These are phyloP conservation scores for Hypsopygia costalis DNA, from an alignment of 2,888 invertebrate genomes.

Conservation along the genomic window DNA sequence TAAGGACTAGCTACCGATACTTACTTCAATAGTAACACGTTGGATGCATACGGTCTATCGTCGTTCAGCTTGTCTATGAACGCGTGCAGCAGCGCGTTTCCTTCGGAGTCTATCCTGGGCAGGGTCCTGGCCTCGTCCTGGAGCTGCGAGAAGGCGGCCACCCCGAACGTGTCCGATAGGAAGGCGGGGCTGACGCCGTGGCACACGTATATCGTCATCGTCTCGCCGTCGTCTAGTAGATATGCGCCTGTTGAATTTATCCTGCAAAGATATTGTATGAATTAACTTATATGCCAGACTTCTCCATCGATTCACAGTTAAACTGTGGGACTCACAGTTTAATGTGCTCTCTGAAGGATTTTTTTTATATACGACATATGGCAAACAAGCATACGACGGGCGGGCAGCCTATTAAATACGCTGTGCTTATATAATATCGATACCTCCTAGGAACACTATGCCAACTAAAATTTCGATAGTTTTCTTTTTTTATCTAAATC, in stretches of 20 bases:
- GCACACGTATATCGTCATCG: slow-evolving; percentile 91
- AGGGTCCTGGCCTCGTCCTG: slow-evolving; percentile 89
- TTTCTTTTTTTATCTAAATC: too few species aligned
- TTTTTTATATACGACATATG: too few species aligned
- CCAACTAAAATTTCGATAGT: too few species aligned
- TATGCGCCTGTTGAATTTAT: slow-evolving; percentile 92
- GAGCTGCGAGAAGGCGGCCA: slow-evolving; percentile 85
- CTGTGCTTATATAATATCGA: too few species aligned
- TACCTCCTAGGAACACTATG: too few species aligned
- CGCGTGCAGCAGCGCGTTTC: slow-evolving; percentile 87
- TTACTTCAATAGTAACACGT: slow-evolving; percentile 91
- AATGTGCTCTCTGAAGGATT: too few species aligned
- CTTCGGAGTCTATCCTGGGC: slow-evolving; percentile 88
- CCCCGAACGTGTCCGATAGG: slow-evolving; percentile 89
- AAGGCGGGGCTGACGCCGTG: slow-evolving; percentile 87
- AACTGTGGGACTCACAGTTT: too few species aligned
- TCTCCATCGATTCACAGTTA: too few species aligned
- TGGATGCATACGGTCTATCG: slow-evolving; percentile 89
- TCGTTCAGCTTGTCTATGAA: slow-evolving; percentile 92
- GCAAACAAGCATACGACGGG: too few species aligned
- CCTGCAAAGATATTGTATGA: slow-evolving; percentile 42
- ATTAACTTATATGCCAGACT: too few species aligned
- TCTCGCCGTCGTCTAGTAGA: slow-evolving; percentile 92
- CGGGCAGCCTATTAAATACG: too few species aligned
- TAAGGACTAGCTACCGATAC: too few species aligned